Percentiles rank a stretch among this genome's conserved stretches.
Conservation (phyloP, 2,797 vertebrate species). For the Menidia menidia region DNA sequence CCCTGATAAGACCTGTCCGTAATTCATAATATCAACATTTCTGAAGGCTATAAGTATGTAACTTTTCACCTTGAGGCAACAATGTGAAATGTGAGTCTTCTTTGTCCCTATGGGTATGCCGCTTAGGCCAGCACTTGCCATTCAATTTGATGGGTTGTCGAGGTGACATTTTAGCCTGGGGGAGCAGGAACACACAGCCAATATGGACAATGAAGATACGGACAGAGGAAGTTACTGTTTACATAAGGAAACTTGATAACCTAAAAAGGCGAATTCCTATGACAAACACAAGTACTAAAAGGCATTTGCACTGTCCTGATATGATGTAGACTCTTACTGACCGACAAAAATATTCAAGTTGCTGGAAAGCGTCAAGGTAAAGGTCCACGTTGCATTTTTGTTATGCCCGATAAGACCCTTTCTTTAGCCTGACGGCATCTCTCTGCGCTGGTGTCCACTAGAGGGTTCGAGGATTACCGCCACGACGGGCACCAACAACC, state of each 20-base stretch:
- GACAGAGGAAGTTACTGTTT: constrained; percentile 32
- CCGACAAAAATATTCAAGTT: not conserved
- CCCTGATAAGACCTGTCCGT: constrained; percentile 2
- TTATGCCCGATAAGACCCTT: too few species aligned
- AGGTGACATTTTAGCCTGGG: constrained; percentile 56
- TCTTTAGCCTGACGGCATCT: too few species aligned
- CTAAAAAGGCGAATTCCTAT: not conserved
- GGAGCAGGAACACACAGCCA: constrained; percentile 48
- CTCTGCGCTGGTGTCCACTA: too few species aligned
- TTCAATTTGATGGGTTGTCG: constrained; percentile 69
- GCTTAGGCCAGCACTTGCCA: constrained; percentile 64
- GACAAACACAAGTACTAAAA: not conserved
- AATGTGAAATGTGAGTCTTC: constrained; percentile 47
- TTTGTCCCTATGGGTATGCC: constrained; percentile 61
- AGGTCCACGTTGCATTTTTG: not conserved
- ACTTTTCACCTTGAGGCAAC: constrained; percentile 56
- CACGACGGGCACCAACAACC: too few species aligned
- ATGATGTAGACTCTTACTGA: not conserved
- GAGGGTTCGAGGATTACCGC: too few species aligned
- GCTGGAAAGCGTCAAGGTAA: not conserved
- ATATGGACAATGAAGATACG: constrained; percentile 25
- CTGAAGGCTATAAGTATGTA: constrained; percentile 42
- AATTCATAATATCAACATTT: constrained; percentile 24
- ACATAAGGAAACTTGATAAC: constrained; percentile 16
- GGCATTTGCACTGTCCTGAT: not conserved